Evolutionary conservation across 2,888 invertebrate genomes (phyloP).

Genomic region (Cephus pygmeus): DNA sequence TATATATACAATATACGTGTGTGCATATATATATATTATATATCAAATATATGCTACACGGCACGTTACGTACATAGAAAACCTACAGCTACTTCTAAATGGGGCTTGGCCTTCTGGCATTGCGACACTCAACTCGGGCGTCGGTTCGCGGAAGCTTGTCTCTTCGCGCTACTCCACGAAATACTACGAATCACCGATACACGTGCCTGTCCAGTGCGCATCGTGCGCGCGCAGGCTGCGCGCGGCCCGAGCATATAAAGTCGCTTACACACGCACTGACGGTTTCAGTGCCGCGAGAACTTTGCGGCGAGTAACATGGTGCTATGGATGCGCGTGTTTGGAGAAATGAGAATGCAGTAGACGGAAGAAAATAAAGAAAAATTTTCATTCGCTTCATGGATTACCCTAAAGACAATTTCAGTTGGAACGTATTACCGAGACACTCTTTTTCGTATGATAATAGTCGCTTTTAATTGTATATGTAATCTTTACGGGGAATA

Average conservation of each 20-base stretch:
- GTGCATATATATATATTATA: too few species aligned
- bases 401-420: too few species aligned
- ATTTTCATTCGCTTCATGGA: too few species aligned
- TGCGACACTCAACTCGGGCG: constrained; percentile 53
- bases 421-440: too few species aligned
- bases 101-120: constrained; percentile 63
- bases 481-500: too few species aligned
- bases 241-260: constrained; percentile 36
- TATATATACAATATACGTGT: background rate
- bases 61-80: background rate
- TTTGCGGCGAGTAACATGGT: background rate
- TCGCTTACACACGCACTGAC: constrained; percentile 26
- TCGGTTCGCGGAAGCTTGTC: constrained; percentile 61
- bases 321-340: background rate
- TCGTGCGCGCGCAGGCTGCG: constrained; percentile 6
- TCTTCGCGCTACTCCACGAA: constrained; percentile 61
- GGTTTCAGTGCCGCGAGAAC: background rate
- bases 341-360: background rate
- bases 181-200: constrained; percentile 53
- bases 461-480: too few species aligned
- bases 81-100: constrained; percentile 50
- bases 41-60: background rate
- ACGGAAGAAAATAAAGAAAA: background rate
- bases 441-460: too few species aligned
- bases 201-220: background rate